Conservation (phyloP, 1,140 invertebrate species). For the Elymnias hypermnestra region DNA sequence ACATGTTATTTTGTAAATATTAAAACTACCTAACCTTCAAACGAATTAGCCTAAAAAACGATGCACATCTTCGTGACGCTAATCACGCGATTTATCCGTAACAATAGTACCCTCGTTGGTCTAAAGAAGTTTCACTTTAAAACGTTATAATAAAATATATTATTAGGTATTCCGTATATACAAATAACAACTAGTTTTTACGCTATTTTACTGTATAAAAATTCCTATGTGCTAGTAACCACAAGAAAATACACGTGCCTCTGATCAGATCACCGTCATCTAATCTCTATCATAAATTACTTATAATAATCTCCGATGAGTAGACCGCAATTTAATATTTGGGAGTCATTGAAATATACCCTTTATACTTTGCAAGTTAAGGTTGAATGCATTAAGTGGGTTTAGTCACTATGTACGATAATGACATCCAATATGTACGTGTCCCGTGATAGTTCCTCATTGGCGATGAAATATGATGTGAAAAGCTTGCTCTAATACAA, state of each 20-base stretch:
- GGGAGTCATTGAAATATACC: neutral
- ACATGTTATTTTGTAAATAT: too few relatives aligned
- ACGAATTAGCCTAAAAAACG: too few relatives aligned
- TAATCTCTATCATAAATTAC: slow-evolving; percentile 34
- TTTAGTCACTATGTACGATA: slow-evolving; percentile 19
- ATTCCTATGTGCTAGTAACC: slow-evolving; percentile 16
- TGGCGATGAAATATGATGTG: slow-evolving; percentile 50
- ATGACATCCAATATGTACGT: slow-evolving; percentile 27
- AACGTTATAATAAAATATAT: neutral
- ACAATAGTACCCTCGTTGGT: too few relatives aligned
- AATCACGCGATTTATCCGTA: too few relatives aligned
- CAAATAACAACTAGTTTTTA: slow-evolving; percentile 20
- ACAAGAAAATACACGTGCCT: slow-evolving; percentile 22
- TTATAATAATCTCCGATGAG: slow-evolving; percentile 25
- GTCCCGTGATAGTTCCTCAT: slow-evolving; percentile 24
- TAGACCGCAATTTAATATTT: slow-evolving; percentile 3
- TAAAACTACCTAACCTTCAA: too few relatives aligned
- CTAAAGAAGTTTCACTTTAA: too few relatives aligned
- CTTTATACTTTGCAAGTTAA: neutral
- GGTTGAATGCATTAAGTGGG: neutral
- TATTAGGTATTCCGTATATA: slow-evolving; percentile 5
- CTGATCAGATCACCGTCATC: slow-evolving; percentile 23
- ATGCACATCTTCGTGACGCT: too few relatives aligned
- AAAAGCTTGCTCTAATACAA: slow-evolving; percentile 29
- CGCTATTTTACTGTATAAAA: slow-evolving; percentile 16